A percentile compares a stretch with the other conserved stretches of the same genome.
phyloP scores from a whole-genome alignment of 1,140 invertebrate species.

The Meloidogyne floridensis region DNA sequence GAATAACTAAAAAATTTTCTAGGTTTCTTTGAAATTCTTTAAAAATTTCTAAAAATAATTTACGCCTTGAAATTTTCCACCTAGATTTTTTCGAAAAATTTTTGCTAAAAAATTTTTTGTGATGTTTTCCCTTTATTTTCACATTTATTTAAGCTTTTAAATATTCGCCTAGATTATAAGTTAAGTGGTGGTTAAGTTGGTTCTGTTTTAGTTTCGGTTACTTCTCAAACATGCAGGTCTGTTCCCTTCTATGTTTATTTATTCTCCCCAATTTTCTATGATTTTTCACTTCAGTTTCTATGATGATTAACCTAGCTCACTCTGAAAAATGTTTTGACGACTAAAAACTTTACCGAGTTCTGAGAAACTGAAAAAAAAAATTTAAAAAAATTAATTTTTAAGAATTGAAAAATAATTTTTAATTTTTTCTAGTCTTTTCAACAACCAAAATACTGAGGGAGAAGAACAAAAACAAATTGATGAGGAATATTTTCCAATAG shows the following conservation, averaged over 20 bases:
- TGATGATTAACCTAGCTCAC: conserved; percentile 6
- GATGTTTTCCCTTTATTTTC: no score
- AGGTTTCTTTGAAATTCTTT: background rate
- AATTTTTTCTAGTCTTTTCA: no score
- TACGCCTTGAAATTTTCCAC: no score
- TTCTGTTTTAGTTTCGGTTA: background rate
- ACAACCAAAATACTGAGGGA: no score
- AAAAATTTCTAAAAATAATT: no score
- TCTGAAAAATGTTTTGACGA: background rate
- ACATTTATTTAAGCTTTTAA: no score
- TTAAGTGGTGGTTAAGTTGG: background rate
- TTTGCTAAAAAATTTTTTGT: no score
- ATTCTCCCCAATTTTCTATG: background rate
- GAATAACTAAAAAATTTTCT: background rate
- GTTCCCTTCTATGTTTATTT: background rate
- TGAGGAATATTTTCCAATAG: no score
- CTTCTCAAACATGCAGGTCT: no score
- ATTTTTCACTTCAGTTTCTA: background rate
- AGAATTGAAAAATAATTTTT: no score
- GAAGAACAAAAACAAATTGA: no score
- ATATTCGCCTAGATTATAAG: background rate
- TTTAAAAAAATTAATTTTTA: background rate
- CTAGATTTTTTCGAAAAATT: no score
- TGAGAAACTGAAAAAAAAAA: background rate
- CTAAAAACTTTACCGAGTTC: background rate